Conservation (phyloP, 2,113 vertebrate species). For the Herpailurus yagouaroundi region DNA sequence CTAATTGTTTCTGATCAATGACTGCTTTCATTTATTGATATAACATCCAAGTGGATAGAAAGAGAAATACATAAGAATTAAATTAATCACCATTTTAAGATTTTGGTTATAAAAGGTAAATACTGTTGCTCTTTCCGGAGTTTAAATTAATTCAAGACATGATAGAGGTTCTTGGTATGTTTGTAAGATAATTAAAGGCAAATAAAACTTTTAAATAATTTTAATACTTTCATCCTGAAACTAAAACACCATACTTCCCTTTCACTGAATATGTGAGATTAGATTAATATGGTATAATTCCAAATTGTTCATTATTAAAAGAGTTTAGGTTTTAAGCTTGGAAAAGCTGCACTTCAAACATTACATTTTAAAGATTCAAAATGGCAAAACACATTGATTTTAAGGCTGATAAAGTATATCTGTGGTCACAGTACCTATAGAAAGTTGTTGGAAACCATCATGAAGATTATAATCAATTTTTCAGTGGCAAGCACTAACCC, state of each 20-base stretch:
- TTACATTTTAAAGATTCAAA: background rate
- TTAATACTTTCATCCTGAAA: background rate
- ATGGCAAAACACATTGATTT: background rate
- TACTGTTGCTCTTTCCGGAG: background rate
- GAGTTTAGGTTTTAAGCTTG: background rate
- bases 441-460: background rate
- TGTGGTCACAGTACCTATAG: background rate
- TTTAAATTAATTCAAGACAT: slow-evolving; percentile 36
- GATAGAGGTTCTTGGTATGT: background rate
- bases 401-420: background rate
- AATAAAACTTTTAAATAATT: slow-evolving; percentile 60
- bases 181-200: slow-evolving; percentile 49
- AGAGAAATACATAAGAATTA: background rate
- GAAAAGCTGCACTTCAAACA: background rate
- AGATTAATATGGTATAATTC: background rate
- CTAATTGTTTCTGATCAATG: background rate
- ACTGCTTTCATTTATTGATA: background rate
- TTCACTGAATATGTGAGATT: background rate
- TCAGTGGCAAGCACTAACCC: background rate
- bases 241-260: background rate
- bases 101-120: slow-evolving; percentile 41
- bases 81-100: slow-evolving; percentile 32
- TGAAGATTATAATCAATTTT: background rate
- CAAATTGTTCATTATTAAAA: background rate
- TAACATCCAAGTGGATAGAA: background rate